Evolutionary conservation across 2,797 vertebrate genomes (phyloP).

Genomic region (Gobio occitaniae): DNA sequence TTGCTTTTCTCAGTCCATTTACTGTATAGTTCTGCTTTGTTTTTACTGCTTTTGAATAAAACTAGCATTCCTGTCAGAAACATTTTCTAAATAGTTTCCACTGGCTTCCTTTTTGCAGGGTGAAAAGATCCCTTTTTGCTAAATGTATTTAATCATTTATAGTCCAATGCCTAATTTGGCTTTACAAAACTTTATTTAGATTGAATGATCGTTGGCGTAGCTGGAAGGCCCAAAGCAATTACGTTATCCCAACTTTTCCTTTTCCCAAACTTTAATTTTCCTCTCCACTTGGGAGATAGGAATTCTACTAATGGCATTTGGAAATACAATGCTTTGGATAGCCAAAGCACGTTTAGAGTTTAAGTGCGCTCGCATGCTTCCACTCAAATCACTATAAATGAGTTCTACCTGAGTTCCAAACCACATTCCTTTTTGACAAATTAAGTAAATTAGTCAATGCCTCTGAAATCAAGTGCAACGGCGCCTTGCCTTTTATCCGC

Average conservation of each 20-base stretch:
- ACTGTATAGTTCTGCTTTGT: background rate
- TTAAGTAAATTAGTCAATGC: constrained; percentile 54
- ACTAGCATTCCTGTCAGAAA: constrained; percentile 33
- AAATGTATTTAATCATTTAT: constrained; percentile 13
- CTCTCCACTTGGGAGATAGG: constrained; percentile 1
- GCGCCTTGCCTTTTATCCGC: constrained; percentile 40
- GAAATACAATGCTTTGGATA: constrained; percentile 16
- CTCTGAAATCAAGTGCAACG: constrained; percentile 36
- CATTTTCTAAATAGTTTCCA: background rate
- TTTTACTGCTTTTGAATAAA: constrained; percentile 30
- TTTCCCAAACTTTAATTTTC: constrained; percentile 15
- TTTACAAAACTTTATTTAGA: constrained; percentile 18
- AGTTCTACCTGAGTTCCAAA: constrained; percentile 41
- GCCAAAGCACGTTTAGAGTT: constrained; percentile 22
- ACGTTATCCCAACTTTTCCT: constrained; percentile 16
- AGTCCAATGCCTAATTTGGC: constrained; percentile 12
- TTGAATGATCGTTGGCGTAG: background rate
- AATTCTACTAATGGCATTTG: constrained; percentile 35
- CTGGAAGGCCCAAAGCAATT: constrained; percentile 11
- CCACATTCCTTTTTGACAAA: constrained; percentile 48
- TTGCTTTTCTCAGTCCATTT: background rate
- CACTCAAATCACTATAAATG: constrained; percentile 46
- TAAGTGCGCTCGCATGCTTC: constrained; percentile 36
- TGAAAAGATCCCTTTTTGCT: background rate
- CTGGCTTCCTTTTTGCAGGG: background rate